These are phyloP conservation scores for Synanthedon tipuliformis DNA, from an alignment of 2,888 invertebrate species.

Conservation along the genomic window DNA sequence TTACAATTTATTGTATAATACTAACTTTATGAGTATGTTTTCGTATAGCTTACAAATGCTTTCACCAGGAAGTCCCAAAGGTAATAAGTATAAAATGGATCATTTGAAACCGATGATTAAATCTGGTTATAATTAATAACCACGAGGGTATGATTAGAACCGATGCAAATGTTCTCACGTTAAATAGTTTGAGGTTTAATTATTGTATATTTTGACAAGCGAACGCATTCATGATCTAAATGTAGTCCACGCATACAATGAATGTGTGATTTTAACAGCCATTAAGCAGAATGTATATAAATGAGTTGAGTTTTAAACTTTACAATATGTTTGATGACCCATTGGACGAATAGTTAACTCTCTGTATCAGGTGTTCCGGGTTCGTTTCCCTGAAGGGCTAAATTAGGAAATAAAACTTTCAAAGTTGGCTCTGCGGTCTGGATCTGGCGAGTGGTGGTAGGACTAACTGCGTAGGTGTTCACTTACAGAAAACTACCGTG, in stretches of 20 bases:
- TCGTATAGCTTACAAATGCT: background rate
- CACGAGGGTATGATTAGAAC: constrained; percentile 34
- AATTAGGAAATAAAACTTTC: too few species aligned
- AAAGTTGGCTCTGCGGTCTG: too few species aligned
- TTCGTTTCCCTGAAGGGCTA: too few species aligned
- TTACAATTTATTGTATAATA: background rate
- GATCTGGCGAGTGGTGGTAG: too few species aligned
- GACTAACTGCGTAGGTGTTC: too few species aligned
- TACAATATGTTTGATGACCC: too few species aligned
- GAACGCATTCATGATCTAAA: constrained; percentile 18
- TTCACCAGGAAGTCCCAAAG: background rate
- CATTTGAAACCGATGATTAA: constrained; percentile 3
- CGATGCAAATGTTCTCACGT: constrained; percentile 43
- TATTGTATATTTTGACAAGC: constrained; percentile 50
- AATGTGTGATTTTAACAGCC: too few species aligned
- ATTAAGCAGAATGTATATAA: too few species aligned
- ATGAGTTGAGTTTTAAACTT: too few species aligned
- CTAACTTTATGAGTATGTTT: background rate
- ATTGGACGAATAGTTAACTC: too few species aligned
- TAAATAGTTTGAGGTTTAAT: constrained; percentile 42
- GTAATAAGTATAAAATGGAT: background rate
- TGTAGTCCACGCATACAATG: background rate
- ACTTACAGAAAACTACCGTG: too few species aligned
- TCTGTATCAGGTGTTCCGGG: too few species aligned
- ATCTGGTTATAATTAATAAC: constrained; percentile 21